phyloP scores from a whole-genome alignment of 2,113 vertebrate species.

The Myanophis thanlyinensis region DNA sequence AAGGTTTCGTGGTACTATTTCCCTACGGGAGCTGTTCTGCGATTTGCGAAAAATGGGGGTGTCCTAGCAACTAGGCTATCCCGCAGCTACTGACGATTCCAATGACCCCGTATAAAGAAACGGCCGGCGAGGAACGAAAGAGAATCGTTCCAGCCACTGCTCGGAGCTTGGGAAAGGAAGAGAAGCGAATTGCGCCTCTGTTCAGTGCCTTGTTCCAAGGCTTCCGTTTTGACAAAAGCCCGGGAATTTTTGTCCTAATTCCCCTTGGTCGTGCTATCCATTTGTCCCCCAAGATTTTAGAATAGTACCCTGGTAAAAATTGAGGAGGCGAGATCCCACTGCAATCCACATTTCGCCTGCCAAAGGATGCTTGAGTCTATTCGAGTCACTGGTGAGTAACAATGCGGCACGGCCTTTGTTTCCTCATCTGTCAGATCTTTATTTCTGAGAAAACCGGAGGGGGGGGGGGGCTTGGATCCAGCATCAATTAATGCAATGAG shows the following conservation, averaged over 20 bases:
- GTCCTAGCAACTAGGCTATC: slow-evolving; percentile 4
- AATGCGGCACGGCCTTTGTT: background rate
- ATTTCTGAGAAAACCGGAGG: background rate
- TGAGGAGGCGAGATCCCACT: background rate
- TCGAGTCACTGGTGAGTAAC: slow-evolving; percentile 76
- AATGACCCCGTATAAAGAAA: background rate
- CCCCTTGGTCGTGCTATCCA: background rate
- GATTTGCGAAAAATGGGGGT: background rate
- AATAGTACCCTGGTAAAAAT: background rate
- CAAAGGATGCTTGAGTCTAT: slow-evolving; percentile 76
- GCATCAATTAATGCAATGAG: background rate
- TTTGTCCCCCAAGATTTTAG: background rate
- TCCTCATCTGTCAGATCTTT: background rate
- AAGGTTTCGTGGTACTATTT: background rate
- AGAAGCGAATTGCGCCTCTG: background rate
- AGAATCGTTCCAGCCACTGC: background rate
- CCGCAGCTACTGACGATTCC: background rate
- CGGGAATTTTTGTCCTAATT: background rate
- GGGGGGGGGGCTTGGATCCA: background rate
- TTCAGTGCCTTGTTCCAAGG: background rate
- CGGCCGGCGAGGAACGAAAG: background rate
- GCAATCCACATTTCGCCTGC: background rate
- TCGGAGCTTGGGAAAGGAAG: background rate
- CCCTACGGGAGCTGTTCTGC: too few relatives aligned
- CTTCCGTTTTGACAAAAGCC: background rate